Evolutionary conservation across 2,113 vertebrate species (phyloP).

Genomic region (Brachionichthys hirsutus): DNA sequence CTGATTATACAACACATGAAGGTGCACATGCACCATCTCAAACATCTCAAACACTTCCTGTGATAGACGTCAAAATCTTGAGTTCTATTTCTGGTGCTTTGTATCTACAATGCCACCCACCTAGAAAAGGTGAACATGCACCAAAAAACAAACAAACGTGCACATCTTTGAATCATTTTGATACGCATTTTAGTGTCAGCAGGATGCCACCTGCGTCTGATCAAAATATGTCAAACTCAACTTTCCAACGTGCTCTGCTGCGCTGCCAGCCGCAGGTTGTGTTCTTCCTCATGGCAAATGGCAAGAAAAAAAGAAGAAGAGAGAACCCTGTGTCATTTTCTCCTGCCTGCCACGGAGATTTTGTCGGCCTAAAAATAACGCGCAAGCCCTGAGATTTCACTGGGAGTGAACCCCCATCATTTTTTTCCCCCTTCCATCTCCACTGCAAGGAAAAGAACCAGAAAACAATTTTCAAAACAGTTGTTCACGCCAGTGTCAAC

Average conservation of each 20-base stretch:
- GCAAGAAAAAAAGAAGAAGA: constrained; percentile 18
- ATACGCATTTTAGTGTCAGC: constrained; percentile 11
- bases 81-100: no score
- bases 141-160: neutral
- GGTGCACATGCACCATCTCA: neutral
- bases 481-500: constrained; percentile 34
- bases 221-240: constrained; percentile 38
- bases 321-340: constrained; percentile 33
- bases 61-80: no score
- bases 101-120: no score
- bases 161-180: no score
- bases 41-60: no score
- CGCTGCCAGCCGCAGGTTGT: neutral
- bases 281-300: constrained; percentile 10
- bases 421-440: constrained; percentile 10
- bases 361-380: constrained; percentile 42
- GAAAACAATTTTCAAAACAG: constrained; percentile 56
- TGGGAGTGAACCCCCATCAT: neutral
- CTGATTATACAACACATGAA: neutral
- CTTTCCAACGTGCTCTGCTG: constrained; percentile 7
- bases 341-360: constrained; percentile 25
- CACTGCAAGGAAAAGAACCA: constrained; percentile 8
- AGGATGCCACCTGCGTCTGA: constrained; percentile 37
- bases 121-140: neutral
- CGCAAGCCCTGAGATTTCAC: constrained; percentile 17